Evolutionary conservation across 2,797 vertebrate genomes (phyloP).

Genomic region (Diplodus sargus): DNA sequence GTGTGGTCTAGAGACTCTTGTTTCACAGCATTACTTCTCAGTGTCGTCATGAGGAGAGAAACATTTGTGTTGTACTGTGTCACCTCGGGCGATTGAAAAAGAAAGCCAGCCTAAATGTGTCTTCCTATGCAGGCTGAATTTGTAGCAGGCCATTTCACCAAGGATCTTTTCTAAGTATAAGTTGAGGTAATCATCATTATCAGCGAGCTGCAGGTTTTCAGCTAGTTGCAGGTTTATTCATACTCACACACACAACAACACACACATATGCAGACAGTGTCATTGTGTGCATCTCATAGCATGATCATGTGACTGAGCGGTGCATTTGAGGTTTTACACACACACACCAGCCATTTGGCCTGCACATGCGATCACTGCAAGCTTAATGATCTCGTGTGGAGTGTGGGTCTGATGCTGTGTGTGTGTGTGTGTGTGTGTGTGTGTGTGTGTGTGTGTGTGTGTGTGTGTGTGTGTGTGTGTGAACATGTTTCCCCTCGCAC

Average conservation of each 20-base stretch:
- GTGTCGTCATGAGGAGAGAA: conserved; percentile 46
- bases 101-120: conserved; percentile 16
- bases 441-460: conserved; percentile 10
- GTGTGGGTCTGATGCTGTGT: conserved; percentile 7
- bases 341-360: conserved; percentile 44
- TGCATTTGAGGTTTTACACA: conserved; percentile 43
- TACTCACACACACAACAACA: background rate
- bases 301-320: conserved; percentile 35
- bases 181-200: conserved; percentile 17
- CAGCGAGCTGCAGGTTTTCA: background rate
- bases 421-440: conserved; percentile 5
- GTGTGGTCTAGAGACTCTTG: conserved; percentile 51
- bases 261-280: conserved; percentile 10
- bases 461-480: conserved; percentile 4
- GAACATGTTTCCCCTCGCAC: conserved; percentile 33
- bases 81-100: conserved; percentile 33
- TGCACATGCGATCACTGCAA: conserved; percentile 22
- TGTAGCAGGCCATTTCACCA: conserved; percentile 12
- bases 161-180: background rate
- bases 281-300: conserved; percentile 34
- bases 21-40: conserved; percentile 50
- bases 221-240: conserved; percentile 12
- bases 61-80: conserved; percentile 50
- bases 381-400: conserved; percentile 30
- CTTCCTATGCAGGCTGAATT: conserved; percentile 17